Conservation (phyloP, 1,140 invertebrate genomes). For the Probaryconus sp. region DNA sequence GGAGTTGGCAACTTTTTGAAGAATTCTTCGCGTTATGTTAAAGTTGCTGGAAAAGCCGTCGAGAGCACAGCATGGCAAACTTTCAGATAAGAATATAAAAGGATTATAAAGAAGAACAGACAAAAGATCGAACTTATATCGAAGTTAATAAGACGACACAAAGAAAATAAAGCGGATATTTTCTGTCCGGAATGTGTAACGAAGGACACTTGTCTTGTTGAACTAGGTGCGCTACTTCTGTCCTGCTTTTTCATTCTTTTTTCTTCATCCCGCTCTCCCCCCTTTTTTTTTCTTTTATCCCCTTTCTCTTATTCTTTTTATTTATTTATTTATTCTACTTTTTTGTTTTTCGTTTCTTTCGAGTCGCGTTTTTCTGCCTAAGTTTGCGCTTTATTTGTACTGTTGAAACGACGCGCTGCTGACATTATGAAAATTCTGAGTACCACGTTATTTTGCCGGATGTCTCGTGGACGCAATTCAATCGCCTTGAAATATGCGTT, state of each 20-base stretch:
- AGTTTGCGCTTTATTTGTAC: constrained; percentile 9
- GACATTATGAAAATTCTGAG: constrained; percentile 40
- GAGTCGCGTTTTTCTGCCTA: background rate
- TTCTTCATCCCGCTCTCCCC: no score
- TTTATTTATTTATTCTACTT: no score
- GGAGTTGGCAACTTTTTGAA: constrained; percentile 47
- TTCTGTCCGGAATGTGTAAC: constrained; percentile 34
- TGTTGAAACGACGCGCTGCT: constrained; percentile 16
- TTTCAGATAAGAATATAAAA: constrained; percentile 58
- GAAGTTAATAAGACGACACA: constrained; percentile 49
- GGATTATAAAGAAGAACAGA: constrained; percentile 53
- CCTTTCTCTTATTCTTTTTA: no score
- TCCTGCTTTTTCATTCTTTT: background rate
- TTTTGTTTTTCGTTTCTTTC: no score
- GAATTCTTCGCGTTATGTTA: constrained; percentile 51
- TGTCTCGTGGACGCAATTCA: constrained; percentile 21
- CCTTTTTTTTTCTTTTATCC: no score
- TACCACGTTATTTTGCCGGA: constrained; percentile 36
- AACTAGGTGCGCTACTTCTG: constrained; percentile 7
- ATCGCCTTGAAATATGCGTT: constrained; percentile 52
- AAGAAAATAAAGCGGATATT: constrained; percentile 47
- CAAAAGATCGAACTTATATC: constrained; percentile 54
- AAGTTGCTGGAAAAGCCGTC: constrained; percentile 46
- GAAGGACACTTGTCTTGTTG: constrained; percentile 26
- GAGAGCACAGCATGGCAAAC: constrained; percentile 39